Evolutionary conservation across 1,140 invertebrate species (phyloP), one percentile per base, ranked within the genome.

Genomic region (Euwallacea similis): DNA sequence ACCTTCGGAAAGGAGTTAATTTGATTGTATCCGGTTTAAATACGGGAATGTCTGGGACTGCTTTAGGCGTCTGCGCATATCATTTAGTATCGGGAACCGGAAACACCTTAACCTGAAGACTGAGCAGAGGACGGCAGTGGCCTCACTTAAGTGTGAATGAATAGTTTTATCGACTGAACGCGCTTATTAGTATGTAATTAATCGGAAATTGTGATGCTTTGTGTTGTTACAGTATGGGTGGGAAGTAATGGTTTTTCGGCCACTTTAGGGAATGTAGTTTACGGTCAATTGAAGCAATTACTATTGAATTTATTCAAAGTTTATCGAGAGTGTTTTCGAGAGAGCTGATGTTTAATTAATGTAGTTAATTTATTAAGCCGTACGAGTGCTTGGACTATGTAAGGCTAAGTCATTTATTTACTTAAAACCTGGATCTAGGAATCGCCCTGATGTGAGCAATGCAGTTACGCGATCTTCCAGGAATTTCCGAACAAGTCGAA

Each of bases 281-380:
- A 56, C 54, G 8, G 54, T 56, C 54, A 21, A n/a, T 56, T 56
- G 13, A 50, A 50, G 46, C 9, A 50, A 50, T 50, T 50, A 50
- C 13, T 56, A 56, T 56, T 56, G 54, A 56, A 56, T 56, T 21
- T 21, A 56, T 56, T 56, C 54, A 56, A 56, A 56, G 54, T 56
- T 56, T 56, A 56, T 13, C 54, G 10, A 9, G 46, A 50, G 21
- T 33, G 21, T 33, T 33, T 33, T 33, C 21, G 21, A 33, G 21
- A 33, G 21, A 33, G 21, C 21, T 33, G 21, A 33, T 33, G 21
- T 33, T 33, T 33, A 33, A 33, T 33, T 33, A 33, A 33, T 33
- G 21, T 33, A 33, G 21, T 33, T 33, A 33, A 33, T 33, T 33
- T 33, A 33, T 33, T 33, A 50, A 50, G 13, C 9, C 9, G 9